Evolutionary conservation across 1,140 invertebrate species (phyloP).

Genomic region (Euura lappo): DNA sequence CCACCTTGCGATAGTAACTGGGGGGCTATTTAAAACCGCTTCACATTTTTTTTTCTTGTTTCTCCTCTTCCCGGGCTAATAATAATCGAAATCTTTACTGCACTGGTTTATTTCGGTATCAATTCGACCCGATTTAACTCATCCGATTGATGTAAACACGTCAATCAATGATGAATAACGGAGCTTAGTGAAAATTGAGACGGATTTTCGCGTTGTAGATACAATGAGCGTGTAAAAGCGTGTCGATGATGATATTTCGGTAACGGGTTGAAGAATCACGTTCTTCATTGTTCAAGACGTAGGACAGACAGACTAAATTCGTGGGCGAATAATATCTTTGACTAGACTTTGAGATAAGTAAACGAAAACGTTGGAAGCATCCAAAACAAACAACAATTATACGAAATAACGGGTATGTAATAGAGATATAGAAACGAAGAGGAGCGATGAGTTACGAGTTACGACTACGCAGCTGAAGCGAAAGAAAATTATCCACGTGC

Average conservation of each 20-base stretch:
- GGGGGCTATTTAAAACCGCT: background rate
- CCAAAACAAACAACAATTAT: slow-evolving; percentile 7
- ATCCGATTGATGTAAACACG: background rate
- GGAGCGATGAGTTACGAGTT: background rate
- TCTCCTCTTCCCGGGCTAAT: background rate
- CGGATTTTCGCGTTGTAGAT: no score
- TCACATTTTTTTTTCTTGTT: background rate
- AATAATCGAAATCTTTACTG: background rate
- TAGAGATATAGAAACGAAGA: no score
- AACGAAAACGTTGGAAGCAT: background rate
- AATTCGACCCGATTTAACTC: slow-evolving; percentile 1
- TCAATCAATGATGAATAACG: background rate
- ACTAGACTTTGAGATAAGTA: background rate
- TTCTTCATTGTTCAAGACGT: no score
- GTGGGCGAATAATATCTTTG: background rate
- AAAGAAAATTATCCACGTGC: no score
- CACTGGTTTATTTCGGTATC: slow-evolving; percentile 1
- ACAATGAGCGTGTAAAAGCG: no score
- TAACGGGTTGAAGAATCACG: no score
- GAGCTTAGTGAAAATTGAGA: no score
- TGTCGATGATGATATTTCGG: no score
- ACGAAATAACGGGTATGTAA: no score
- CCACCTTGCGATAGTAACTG: slow-evolving; percentile 2
- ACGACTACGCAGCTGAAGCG: background rate
- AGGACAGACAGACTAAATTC: background rate